Percentiles rank a stretch among this genome's conserved stretches.
phyloP scores from a whole-genome alignment of 2,888 invertebrate genomes.

The Tridacna crocea region DNA sequence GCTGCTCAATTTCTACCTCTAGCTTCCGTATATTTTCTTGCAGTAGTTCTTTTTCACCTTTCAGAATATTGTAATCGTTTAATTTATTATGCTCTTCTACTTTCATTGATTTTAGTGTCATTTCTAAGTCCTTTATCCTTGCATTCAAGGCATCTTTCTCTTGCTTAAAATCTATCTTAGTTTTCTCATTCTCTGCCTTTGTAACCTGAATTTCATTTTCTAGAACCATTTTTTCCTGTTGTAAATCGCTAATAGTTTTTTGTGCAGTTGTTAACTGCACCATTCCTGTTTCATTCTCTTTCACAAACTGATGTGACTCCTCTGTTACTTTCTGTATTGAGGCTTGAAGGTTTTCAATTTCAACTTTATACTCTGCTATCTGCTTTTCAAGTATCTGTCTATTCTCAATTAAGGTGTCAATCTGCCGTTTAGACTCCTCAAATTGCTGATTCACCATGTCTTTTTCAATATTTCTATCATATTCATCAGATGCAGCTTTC shows the following conservation, averaged over 20 bases:
- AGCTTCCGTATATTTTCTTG: conserved; percentile 57
- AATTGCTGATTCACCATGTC: not conserved
- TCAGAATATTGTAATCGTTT: conserved; percentile 32
- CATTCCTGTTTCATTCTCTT: conserved; percentile 25
- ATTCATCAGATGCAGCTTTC: not conserved
- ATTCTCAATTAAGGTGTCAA: not conserved
- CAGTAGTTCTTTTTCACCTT: conserved; percentile 63
- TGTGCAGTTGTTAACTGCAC: conserved; percentile 37
- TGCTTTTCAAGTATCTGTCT: not conserved
- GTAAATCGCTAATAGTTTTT: conserved; percentile 32
- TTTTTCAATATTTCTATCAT: not conserved
- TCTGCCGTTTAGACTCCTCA: not conserved
- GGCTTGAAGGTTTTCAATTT: conserved; percentile 2
- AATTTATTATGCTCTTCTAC: conserved; percentile 19
- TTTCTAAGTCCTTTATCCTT: conserved; percentile 37
- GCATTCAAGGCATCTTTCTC: conserved; percentile 48
- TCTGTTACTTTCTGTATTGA: conserved; percentile 14
- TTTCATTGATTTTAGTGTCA: conserved; percentile 30
- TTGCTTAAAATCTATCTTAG: conserved; percentile 26
- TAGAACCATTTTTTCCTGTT: conserved; percentile 41
- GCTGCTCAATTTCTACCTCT: conserved; percentile 52
- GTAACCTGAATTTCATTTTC: conserved; percentile 32
- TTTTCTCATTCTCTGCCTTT: conserved; percentile 30
- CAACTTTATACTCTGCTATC: not conserved
- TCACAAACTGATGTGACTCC: conserved; percentile 23